phyloP scores from a whole-genome alignment of 2,113 vertebrate species.

The Xiphias gladius region DNA sequence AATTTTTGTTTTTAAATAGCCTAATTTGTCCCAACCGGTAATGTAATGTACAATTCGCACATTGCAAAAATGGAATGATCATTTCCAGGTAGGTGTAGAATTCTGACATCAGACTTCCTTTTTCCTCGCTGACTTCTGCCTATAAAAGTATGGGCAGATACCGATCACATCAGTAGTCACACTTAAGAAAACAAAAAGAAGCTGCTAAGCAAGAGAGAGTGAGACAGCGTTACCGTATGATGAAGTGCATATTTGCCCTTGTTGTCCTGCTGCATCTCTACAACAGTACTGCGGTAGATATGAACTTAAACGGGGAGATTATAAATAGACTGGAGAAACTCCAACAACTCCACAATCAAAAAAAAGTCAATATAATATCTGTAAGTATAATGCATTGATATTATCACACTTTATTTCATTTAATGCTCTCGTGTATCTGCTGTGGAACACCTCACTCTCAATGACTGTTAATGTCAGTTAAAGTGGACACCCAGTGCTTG shows the following conservation, averaged over 20 bases:
- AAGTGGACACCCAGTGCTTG: neutral
- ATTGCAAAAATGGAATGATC: neutral
- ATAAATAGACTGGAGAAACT: accelerated
- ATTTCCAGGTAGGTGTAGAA: slow-evolving; percentile 23
- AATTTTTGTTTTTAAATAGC: neutral
- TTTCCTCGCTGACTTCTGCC: neutral
- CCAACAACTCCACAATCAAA: accelerated
- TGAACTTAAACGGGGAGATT: neutral
- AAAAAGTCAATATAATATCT: neutral
- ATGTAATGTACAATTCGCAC: neutral
- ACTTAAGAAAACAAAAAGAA: neutral
- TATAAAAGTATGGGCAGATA: slow-evolving; percentile 34
- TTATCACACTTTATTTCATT: neutral
- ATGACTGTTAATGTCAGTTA: neutral
- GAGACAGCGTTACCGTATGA: slow-evolving; percentile 27
- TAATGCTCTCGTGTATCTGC: neutral
- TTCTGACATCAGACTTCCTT: slow-evolving; percentile 53
- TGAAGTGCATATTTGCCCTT: slow-evolving; percentile 50
- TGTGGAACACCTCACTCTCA: neutral
- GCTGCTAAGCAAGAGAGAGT: slow-evolving; percentile 17
- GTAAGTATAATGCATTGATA: slow-evolving; percentile 59
- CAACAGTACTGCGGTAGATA: accelerated
- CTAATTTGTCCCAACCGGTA: too few relatives aligned
- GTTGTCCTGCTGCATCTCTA: slow-evolving; percentile 49
- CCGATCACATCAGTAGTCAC: slow-evolving; percentile 26